Conservation (phyloP, 1,140 invertebrate genomes). For the Heliconius nattereri region DNA sequence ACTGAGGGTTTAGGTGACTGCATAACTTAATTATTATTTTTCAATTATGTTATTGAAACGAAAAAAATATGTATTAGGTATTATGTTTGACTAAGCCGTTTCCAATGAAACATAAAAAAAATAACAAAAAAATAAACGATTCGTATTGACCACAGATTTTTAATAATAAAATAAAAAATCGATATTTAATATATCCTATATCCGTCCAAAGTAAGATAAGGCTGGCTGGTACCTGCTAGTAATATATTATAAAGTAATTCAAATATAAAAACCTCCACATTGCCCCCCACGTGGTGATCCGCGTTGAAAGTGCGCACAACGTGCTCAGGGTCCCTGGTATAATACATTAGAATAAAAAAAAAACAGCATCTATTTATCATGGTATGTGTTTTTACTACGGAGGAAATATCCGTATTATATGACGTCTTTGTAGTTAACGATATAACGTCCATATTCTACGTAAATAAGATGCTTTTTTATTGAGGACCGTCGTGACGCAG, state of each 20-base stretch:
- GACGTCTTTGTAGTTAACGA: neutral
- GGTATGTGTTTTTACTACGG: neutral
- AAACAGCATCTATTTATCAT: constrained; percentile 10
- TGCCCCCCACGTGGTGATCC: neutral
- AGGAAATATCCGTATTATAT: neutral
- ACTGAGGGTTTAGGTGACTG: too few species aligned
- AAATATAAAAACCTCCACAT: neutral
- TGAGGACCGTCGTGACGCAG: too few species aligned
- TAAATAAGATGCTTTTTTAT: neutral
- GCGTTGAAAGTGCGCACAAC: neutral
- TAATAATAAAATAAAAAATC: neutral
- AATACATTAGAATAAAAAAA: neutral
- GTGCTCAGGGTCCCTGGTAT: neutral
- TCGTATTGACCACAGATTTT: too few species aligned
- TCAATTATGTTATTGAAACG: too few species aligned
- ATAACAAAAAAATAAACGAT: too few species aligned
- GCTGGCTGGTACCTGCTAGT: neutral
- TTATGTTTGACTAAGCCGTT: too few species aligned
- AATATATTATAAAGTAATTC: neutral
- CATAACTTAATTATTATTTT: too few species aligned
- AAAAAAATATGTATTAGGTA: too few species aligned
- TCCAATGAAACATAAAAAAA: too few species aligned
- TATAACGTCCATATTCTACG: neutral
- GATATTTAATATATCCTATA: neutral
- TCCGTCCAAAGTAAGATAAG: neutral